These are phyloP conservation scores for Bergia puertoricense DNA, from an alignment of 92 coral and sea anemone genomes.

Conservation along the genomic window DNA sequence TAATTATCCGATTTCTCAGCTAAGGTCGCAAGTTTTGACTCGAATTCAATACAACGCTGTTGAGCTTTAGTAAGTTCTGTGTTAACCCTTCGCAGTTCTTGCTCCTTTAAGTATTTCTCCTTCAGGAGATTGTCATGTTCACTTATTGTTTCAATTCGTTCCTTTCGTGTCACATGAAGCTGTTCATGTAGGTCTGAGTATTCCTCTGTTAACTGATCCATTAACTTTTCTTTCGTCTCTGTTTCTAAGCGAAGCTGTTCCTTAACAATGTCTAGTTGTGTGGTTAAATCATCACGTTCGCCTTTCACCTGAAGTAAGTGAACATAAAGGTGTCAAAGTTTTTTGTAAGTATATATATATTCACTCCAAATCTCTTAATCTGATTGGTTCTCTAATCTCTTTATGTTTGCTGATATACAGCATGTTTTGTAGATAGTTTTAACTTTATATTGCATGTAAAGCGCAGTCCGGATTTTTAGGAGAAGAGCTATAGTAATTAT, in stretches of 20 bases:
- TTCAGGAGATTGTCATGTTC: conserved; percentile 64
- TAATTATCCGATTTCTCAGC: conserved; percentile 78
- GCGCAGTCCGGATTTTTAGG: too few species aligned
- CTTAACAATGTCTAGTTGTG: conserved; percentile 52
- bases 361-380: too few species aligned
- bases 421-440: too few species aligned
- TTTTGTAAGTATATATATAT: too few species aligned
- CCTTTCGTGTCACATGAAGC: conserved; percentile 64
- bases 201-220: conserved; percentile 47
- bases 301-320: conserved; percentile 69
- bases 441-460: too few species aligned
- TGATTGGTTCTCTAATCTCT: too few species aligned
- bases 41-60: conserved; percentile 83
- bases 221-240: conserved; percentile 65
- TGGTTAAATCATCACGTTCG: conserved; percentile 73
- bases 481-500: too few species aligned
- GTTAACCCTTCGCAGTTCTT: conserved; percentile 69
- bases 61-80: conserved; percentile 86
- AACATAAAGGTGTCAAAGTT: not conserved
- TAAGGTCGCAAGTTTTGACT: conserved; percentile 69
- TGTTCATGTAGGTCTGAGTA: conserved; percentile 68
- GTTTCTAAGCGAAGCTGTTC: conserved; percentile 59
- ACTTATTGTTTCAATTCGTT: conserved; percentile 58
- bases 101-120: conserved; percentile 64
- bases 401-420: too few species aligned